Evolutionary conservation across 2,888 invertebrate species (phyloP).

Genomic region (Tinea trinotella): DNA sequence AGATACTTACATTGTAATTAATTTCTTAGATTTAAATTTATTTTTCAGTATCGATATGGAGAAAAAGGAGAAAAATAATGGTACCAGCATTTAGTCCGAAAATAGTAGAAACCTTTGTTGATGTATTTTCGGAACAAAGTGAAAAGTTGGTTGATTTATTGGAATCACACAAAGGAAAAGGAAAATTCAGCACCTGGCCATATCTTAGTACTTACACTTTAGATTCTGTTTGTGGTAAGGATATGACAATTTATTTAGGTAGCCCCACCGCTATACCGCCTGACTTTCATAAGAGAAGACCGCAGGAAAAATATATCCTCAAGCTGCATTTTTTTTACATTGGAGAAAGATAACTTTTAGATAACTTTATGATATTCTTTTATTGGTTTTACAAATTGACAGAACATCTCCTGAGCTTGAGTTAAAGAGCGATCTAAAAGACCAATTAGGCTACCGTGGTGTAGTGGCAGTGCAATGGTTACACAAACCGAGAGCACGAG

Average conservation of each 20-base stretch:
- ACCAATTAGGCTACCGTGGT: too few species aligned
- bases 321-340: too few species aligned
- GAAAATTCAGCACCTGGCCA: conserved; percentile 64
- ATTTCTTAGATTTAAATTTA: too few species aligned
- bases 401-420: too few species aligned
- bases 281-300: neutral
- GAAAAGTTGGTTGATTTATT: conserved; percentile 58
- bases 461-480: too few species aligned
- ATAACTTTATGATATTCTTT: too few species aligned
- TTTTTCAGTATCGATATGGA: conserved; percentile 75
- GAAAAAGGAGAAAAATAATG: conserved; percentile 72
- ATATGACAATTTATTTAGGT: neutral
- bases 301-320: neutral
- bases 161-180: conserved; percentile 27
- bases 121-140: conserved; percentile 75
- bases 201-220: conserved; percentile 70
- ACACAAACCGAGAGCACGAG: too few species aligned
- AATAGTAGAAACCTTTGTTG: conserved; percentile 75
- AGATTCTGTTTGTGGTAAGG: conserved; percentile 76
- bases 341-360: too few species aligned
- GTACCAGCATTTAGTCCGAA: conserved; percentile 79
- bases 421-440: too few species aligned
- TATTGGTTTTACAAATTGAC: too few species aligned
- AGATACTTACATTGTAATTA: too few species aligned
- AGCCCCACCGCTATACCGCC: neutral